Conservation (phyloP, 2,888 invertebrate species). For the Dysmachus trigonus region DNA sequence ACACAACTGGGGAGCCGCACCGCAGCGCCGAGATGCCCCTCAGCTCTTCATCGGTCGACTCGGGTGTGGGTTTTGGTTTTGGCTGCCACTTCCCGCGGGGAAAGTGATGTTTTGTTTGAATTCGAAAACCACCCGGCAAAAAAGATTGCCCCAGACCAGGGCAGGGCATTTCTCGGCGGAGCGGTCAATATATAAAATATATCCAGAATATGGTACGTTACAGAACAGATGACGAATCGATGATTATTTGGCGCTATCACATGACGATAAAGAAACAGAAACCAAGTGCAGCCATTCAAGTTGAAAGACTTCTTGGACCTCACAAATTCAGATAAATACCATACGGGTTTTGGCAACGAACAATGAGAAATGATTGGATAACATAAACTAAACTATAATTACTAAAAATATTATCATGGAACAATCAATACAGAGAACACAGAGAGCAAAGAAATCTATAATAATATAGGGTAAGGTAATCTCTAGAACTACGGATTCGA, state of each 20-base stretch:
- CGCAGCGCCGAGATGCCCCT: background rate
- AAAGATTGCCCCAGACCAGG: background rate
- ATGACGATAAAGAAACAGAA: background rate
- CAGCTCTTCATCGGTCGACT: background rate
- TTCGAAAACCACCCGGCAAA: background rate
- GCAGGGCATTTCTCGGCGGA: background rate
- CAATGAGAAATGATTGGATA: too few relatives aligned
- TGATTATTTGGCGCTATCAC: background rate
- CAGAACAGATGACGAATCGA: background rate
- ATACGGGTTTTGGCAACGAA: too few relatives aligned
- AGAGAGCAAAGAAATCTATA: too few relatives aligned
- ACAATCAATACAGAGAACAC: too few relatives aligned
- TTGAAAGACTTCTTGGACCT: background rate
- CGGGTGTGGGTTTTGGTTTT: background rate
- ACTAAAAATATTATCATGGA: too few relatives aligned
- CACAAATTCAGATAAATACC: background rate
- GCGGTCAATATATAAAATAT: background rate
- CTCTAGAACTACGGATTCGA: too few relatives aligned
- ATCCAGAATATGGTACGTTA: background rate
- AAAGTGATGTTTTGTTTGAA: conserved; percentile 17
- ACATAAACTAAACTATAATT: too few relatives aligned
- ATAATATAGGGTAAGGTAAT: too few relatives aligned
- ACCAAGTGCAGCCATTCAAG: background rate
- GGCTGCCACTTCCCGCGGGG: background rate
- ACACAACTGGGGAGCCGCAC: background rate